These are phyloP conservation scores for Melanogrammus aeglefinus DNA, from an alignment of 2,797 vertebrate genomes.

Conservation along the genomic window DNA sequence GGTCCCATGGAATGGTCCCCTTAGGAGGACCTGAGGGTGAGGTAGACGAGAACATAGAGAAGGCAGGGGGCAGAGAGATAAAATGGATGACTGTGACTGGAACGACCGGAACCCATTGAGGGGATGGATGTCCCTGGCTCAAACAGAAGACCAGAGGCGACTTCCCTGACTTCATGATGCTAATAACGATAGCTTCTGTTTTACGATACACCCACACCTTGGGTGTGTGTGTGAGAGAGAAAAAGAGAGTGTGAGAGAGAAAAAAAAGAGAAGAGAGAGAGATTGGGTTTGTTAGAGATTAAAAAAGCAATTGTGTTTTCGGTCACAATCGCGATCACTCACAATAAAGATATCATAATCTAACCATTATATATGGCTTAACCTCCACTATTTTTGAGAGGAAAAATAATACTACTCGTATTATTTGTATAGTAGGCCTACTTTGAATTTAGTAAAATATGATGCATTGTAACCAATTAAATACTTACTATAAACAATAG, in stretches of 20 bases:
- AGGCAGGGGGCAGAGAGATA: not conserved
- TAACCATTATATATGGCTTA: not conserved
- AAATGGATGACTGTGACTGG: not conserved
- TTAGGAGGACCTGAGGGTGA: constrained; percentile 49
- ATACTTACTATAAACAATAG: not conserved
- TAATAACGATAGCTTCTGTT: not conserved
- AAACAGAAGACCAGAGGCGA: not conserved
- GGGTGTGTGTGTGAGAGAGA: not conserved
- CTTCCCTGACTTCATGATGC: not conserved
- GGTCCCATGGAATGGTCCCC: constrained; percentile 36
- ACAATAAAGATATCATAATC: not conserved
- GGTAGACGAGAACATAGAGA: constrained; percentile 29
- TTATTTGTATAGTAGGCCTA: too few relatives aligned
- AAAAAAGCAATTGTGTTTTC: not conserved
- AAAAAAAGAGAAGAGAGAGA: not conserved
- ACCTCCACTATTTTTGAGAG: not conserved
- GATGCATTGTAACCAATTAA: not conserved
- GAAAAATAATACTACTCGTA: not conserved
- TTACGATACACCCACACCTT: not conserved
- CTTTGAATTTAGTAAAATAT: not conserved
- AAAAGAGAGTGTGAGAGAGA: not conserved
- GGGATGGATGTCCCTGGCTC: constrained; percentile 3
- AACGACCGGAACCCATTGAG: not conserved
- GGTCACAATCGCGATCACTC: not conserved
- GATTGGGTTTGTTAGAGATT: not conserved